Conservation (phyloP, 1,140 invertebrate species). For the Euwallacea fornicatus region DNA sequence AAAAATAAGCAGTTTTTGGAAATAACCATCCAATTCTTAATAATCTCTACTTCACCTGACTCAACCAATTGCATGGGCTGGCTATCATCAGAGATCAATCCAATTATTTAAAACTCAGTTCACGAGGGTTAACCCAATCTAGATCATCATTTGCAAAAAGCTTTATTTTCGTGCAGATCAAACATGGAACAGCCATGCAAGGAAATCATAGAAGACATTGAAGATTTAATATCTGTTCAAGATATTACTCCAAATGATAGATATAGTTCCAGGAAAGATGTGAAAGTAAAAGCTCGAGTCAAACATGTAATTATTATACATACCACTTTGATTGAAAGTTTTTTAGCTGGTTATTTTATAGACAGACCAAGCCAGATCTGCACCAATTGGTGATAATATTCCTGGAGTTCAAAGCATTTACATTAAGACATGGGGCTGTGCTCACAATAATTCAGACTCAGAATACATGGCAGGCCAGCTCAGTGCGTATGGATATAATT, state of each 20-base stretch:
- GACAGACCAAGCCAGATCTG: conserved; percentile 39
- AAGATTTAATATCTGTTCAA: conserved; percentile 76
- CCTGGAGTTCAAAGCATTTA: conserved; percentile 91
- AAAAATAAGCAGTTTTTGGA: no score
- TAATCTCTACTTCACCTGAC: background rate
- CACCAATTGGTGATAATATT: conserved; percentile 63
- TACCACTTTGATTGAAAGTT: background rate
- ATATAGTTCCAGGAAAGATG: conserved; percentile 68
- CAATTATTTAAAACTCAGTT: background rate
- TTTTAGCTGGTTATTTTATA: conserved; percentile 34
- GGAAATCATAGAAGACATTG: conserved; percentile 75
- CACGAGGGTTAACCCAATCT: background rate
- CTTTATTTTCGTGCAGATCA: conserved; percentile 16
- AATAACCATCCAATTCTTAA: no score
- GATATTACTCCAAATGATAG: conserved; percentile 75
- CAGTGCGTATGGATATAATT: conserved; percentile 81
- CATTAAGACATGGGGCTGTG: conserved; percentile 97
- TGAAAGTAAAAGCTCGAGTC: conserved; percentile 65
- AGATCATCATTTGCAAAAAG: background rate
- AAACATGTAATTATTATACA: conserved; percentile 28
- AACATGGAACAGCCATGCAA: conserved; percentile 51
- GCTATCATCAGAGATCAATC: background rate
- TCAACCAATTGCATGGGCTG: background rate
- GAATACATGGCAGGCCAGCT: conserved; percentile 98
- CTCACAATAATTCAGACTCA: conserved; percentile 94